Conservation (phyloP, 2,888 invertebrate genomes). For the Leptarthrus brevirostris region DNA sequence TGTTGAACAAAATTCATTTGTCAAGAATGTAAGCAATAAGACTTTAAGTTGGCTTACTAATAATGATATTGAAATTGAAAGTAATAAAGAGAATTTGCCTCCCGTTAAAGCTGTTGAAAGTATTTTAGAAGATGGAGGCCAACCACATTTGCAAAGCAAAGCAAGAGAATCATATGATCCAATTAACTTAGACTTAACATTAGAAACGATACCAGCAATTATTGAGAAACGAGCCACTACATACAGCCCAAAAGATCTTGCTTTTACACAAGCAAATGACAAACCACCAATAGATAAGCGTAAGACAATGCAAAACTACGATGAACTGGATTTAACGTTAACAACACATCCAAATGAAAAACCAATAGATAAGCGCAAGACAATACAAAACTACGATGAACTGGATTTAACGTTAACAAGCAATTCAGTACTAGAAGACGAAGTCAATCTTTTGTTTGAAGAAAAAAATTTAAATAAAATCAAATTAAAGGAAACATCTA, state of each 20-base stretch:
- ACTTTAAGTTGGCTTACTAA: background rate
- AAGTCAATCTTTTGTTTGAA: too few relatives aligned
- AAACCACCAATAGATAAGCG: background rate
- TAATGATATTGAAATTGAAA: background rate
- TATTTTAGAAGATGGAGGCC: too few relatives aligned
- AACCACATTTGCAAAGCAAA: too few relatives aligned
- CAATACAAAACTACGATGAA: background rate
- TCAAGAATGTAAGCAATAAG: background rate
- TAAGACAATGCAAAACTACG: background rate
- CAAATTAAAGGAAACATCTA: background rate
- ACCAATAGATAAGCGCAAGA: background rate
- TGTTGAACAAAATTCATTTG: too few relatives aligned
- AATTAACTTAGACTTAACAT: background rate
- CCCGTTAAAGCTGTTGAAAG: background rate
- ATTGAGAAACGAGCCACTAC: background rate
- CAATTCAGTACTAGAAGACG: too few relatives aligned
- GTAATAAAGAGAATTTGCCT: background rate
- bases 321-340: slow-evolving; percentile 5
- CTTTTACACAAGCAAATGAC: background rate
- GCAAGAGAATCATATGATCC: background rate
- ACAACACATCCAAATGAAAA: background rate
- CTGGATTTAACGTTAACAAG: slow-evolving; percentile 9
- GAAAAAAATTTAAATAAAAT: background rate
- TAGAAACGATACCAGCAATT: background rate
- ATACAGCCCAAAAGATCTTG: background rate